These are phyloP conservation scores for Watsonalla cultraria DNA, from an alignment of 2,888 invertebrate genomes.

Conservation along the genomic window DNA sequence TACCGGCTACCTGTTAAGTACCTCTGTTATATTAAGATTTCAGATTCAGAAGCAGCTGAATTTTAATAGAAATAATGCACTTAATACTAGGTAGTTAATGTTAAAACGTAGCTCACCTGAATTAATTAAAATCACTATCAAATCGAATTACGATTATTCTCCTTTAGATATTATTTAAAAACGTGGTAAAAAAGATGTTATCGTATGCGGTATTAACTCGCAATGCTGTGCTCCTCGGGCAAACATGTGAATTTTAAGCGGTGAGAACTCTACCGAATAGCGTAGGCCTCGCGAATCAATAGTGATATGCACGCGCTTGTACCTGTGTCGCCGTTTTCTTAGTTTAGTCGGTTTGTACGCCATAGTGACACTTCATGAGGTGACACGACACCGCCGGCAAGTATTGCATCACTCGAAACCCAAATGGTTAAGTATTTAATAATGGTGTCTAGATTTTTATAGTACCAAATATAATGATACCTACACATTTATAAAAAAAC, in stretches of 20 bases:
- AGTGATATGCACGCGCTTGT: not conserved
- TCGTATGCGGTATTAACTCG: not conserved
- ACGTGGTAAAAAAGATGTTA: not conserved
- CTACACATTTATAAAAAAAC: too few species aligned
- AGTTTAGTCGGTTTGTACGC: not conserved
- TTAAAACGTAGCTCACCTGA: too few species aligned
- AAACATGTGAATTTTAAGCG: not conserved
- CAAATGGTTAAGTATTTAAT: not conserved
- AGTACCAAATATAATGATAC: not conserved
- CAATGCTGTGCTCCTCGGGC: not conserved
- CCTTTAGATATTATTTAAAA: not conserved
- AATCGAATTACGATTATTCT: not conserved
- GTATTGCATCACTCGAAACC: conserved; percentile 1
- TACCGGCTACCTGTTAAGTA: too few species aligned
- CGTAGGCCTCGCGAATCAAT: not conserved
- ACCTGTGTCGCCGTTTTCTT: not conserved
- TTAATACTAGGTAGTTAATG: too few species aligned
- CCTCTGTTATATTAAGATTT: too few species aligned
- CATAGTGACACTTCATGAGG: not conserved
- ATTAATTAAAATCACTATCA: not conserved
- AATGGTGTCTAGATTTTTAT: not conserved
- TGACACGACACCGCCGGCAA: not conserved
- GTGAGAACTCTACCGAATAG: not conserved
- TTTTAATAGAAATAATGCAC: too few species aligned
- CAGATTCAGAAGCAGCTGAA: too few species aligned